Base-by-base conservation (phyloP, 1,140 invertebrate genomes). In the Asobara japonica region DNA sequence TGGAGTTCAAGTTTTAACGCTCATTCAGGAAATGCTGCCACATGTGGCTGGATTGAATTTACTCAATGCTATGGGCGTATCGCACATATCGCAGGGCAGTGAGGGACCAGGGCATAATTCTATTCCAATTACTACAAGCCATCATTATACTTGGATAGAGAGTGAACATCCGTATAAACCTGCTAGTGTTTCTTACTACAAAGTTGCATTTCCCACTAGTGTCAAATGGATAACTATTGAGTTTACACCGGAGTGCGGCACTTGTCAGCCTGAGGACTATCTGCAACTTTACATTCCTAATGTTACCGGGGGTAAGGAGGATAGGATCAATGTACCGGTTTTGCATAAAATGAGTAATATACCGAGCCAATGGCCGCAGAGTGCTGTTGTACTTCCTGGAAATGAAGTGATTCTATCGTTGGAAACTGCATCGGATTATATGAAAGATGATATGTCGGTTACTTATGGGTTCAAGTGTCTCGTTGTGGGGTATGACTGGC, bases 101-200 rank as follows among this genome's bases (percentile, higher is more conserved):
- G 83, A 86, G 60, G 77, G 61, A 29, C 83, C 83, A 38, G 69
- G 79, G 20, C 82, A 84, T 36, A 76, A 79, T 71, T 31, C 82
- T 65, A 76, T 83, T n/a, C 79, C 84, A 8, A 45, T 86, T 48
- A 93, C 94, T 8, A 95, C 94, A 0, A 94, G 93, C 74, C 91
- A 93, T 78, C 94, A 97, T 87, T 97, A 97, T 82, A 94, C 96
- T 8, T 92, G 96, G 89, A 91, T 98, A 7, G 97, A 99, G 88
- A 98, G 96, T 84, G 96, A 97, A 33, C 98, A 99, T 90, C 98
- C 97, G 0, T 99, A 99, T 86, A 96, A 96, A 87, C 93, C 94
- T 38, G 94, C 96, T 3, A 92, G 92, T 61, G 94, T 98, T 11
- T 93, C 92, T 36, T 95, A 95, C 88, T 97, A 96, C 77, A 94